Evolutionary conservation across 1,140 invertebrate genomes (phyloP).

Genomic region (Drosophila sproati): DNA sequence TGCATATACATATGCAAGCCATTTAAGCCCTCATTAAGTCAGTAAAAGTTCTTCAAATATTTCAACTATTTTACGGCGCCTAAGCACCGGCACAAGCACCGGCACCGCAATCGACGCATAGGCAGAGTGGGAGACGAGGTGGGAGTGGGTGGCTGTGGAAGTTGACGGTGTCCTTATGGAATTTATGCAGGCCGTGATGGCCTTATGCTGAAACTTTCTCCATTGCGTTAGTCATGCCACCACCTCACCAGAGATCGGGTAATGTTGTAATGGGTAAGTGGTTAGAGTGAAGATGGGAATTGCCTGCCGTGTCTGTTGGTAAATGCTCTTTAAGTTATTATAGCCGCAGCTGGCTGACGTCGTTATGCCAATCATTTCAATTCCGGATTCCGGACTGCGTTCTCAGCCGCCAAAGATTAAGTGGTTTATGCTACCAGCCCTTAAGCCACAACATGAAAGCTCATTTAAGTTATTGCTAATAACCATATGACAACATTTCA

Average conservation of each 20-base stretch:
- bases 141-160: neutral
- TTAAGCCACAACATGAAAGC: constrained; percentile 1
- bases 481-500: constrained; percentile 30
- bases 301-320: constrained; percentile 32
- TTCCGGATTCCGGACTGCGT: constrained; percentile 22
- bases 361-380: constrained; percentile 58
- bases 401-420: constrained; percentile 8
- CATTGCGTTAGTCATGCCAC: constrained; percentile 36
- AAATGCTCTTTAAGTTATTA: constrained; percentile 58
- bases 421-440: constrained; percentile 8
- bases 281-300: constrained; percentile 19
- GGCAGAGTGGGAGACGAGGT: neutral
- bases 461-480: constrained; percentile 22
- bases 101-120: constrained; percentile 23
- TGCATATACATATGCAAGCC: constrained; percentile 54
- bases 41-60: constrained; percentile 58
- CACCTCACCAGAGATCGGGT: constrained; percentile 5
- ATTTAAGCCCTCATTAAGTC: constrained; percentile 67
- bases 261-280: constrained; percentile 17
- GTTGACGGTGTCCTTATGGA: constrained; percentile 49
- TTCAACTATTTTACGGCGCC: constrained; percentile 66
- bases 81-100: constrained; percentile 51
- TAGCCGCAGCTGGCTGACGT: constrained; percentile 44
- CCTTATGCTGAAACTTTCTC: constrained; percentile 49
- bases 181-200: constrained; percentile 58